These are phyloP conservation scores for Peromyscus eremicus DNA, from an alignment of 2,797 vertebrate genomes.

Conservation along the genomic window DNA sequence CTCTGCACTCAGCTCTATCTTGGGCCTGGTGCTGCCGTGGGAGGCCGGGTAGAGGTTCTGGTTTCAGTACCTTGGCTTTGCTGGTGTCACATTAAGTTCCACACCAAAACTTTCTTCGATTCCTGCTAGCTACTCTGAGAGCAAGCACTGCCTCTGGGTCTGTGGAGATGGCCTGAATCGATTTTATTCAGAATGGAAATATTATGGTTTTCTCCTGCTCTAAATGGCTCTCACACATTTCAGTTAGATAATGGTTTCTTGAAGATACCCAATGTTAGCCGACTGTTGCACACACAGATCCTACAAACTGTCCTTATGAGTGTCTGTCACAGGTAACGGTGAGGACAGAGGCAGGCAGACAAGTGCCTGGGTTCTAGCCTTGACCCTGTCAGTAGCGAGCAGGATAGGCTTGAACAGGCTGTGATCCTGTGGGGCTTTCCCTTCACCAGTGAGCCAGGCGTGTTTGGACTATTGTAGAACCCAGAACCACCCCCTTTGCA, in stretches of 20 bases:
- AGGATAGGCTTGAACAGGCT: background rate
- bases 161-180: slow-evolving; percentile 11
- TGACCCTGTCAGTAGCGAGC: fast-evolving
- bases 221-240: background rate
- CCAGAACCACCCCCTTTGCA: background rate
- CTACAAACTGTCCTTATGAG: fast-evolving
- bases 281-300: background rate
- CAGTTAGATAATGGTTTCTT: background rate
- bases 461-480: background rate
- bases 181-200: slow-evolving; percentile 59
- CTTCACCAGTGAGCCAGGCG: background rate
- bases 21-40: fast-evolving
- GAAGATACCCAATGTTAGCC: background rate
- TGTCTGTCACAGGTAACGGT: background rate
- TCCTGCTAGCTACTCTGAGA: slow-evolving; percentile 21
- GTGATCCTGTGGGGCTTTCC: background rate
- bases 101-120: background rate
- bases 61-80: slow-evolving; percentile 14
- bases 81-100: background rate
- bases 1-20: slow-evolving; percentile 49
- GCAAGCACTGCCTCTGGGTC: background rate
- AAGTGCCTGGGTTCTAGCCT: background rate
- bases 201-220: background rate
- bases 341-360: too few species aligned
- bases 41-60: slow-evolving; percentile 19